Evolutionary conservation across 2,113 vertebrate species (phyloP), one percentile per base, ranked within the genome.

Genomic region (Elephantulus edwardii): DNA sequence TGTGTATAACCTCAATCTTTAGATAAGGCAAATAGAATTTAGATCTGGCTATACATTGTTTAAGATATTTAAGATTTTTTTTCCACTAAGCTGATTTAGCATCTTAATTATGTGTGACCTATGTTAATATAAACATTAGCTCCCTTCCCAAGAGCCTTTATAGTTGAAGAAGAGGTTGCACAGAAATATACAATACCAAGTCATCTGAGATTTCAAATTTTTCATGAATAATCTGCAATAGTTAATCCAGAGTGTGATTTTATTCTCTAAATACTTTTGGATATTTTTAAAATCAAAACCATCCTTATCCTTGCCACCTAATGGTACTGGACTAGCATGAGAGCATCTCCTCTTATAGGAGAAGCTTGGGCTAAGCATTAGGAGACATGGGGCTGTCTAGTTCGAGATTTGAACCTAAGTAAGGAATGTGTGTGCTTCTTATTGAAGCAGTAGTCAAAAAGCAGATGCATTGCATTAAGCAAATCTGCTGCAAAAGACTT

Each of bases 51-150:
- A 10, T 90, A 54, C 70, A 83, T 14, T 80, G 54, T 33, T 94
- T 87, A 62, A 95, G 89, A 94, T n/a, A 92, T 94, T 62, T 28
- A 86, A 79, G 38, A 74, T 89, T 89, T 62, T 88, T 89, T 89
- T 62, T 88, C 26, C 79, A 35, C 40, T 86, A 46, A 88, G 71
- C 66, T 93, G 28, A 77, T 81, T 93, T 93, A 83, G 62, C 44
- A 81, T 95, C 91, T 90, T 88, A 94, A 94, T 88, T 92, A 94
- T 90, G 80, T 93, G 86, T 91, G 83, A 83, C 72, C 80, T 91
- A 80, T 86, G 82, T 89, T 93, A 93, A 94, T 77, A 90, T 88
- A 93, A 91, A 78, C 30, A 48, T 92, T 79, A 78, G 58, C 81
- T 96, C 72, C 64, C 64, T 86, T 92, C 58, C 54, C 30, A 91